Evolutionary conservation across 2,113 vertebrate genomes (phyloP).

Genomic region (Otis tarda): DNA sequence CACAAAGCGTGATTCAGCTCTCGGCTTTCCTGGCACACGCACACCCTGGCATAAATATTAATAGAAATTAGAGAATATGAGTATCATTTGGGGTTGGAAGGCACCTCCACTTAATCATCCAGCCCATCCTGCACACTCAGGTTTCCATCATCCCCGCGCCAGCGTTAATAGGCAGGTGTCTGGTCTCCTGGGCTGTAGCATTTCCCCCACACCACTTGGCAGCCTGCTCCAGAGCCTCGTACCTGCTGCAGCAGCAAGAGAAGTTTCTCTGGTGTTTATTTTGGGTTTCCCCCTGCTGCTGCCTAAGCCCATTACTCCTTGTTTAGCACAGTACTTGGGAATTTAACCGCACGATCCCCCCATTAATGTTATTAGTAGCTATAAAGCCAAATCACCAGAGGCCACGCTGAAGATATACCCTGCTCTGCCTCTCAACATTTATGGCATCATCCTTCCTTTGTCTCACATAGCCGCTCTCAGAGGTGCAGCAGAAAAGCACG

Average conservation of each 20-base stretch:
- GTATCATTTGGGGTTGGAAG: slow-evolving; percentile 25
- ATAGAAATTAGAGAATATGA: slow-evolving; percentile 55
- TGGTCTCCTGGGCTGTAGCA: neutral
- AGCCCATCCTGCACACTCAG: neutral
- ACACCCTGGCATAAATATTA: slow-evolving; percentile 56
- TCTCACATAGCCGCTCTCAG: neutral
- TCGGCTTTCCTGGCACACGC: slow-evolving; percentile 18
- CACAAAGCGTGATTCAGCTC: slow-evolving; percentile 56
- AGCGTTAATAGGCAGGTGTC: neutral
- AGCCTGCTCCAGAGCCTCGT: neutral
- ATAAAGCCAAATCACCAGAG: neutral
- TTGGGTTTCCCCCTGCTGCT: neutral
- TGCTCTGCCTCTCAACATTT: neutral
- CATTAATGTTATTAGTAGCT: neutral
- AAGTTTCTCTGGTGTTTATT: neutral
- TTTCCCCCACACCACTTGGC: neutral
- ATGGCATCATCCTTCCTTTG: neutral
- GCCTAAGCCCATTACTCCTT: slow-evolving; percentile 12
- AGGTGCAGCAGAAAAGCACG: neutral
- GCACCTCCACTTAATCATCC: slow-evolving; percentile 8
- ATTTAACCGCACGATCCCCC: neutral
- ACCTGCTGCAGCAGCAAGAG: neutral
- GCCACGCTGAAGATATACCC: neutral
- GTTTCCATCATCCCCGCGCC: slow-evolving; percentile 4
- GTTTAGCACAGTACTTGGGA: neutral